These are phyloP conservation scores for Sanderia malayensis DNA, from an alignment of 30 jellyfish, hydroid and myxozoan genomes.

Conservation along the genomic window DNA sequence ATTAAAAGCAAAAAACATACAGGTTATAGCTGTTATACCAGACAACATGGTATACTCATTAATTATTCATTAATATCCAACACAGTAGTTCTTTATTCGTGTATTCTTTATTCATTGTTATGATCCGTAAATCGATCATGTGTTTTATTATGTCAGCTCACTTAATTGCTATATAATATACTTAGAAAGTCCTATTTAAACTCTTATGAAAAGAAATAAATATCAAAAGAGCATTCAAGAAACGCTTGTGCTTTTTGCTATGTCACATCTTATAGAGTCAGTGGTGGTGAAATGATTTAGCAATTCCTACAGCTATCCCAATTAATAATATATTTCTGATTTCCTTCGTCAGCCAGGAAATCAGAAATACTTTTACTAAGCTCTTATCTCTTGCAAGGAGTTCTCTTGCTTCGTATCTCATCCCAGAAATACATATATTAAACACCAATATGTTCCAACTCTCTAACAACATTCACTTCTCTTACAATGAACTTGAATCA, in stretches of 20 bases:
- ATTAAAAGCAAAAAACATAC: background rate
- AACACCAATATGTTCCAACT: too few species aligned
- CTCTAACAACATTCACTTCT: too few species aligned
- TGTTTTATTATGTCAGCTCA: background rate
- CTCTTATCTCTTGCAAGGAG: too few species aligned
- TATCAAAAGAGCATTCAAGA: background rate
- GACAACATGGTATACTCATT: background rate
- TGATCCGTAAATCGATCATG: background rate
- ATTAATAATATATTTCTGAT: too few species aligned
- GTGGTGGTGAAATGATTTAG: too few species aligned
- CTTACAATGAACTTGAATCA: too few species aligned
- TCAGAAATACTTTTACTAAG: too few species aligned
- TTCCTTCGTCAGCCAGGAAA: too few species aligned
- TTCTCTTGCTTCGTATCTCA: too few species aligned
- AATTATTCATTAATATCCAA: background rate
- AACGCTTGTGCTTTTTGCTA: background rate
- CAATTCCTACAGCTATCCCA: too few species aligned
- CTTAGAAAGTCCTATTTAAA: background rate
- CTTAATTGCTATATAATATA: background rate
- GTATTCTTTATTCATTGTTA: background rate
- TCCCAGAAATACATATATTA: too few species aligned
- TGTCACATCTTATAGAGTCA: too few species aligned
- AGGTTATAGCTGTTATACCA: constrained; percentile 6
- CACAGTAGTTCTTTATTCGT: background rate
- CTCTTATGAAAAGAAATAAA: background rate